phyloP scores from a whole-genome alignment of 2,113 vertebrate species.

The Antechinus stuartii region DNA sequence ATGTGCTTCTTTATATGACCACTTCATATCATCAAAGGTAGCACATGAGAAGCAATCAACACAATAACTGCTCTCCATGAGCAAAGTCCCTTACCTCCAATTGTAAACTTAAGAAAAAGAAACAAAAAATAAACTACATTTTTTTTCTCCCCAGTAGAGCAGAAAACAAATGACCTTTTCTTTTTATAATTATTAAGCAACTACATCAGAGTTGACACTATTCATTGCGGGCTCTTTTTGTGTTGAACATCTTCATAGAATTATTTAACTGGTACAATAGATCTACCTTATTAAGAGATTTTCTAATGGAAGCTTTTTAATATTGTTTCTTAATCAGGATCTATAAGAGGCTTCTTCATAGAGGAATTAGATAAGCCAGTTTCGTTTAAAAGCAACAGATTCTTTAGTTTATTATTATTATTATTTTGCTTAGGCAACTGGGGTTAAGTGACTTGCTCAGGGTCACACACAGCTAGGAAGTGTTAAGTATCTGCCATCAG shows the following conservation, averaged over 20 bases:
- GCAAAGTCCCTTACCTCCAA: slow-evolving; percentile 17
- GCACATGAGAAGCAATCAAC: slow-evolving; percentile 15
- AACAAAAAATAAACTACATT: slow-evolving; percentile 12
- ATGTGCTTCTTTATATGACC: background rate
- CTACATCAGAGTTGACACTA: background rate
- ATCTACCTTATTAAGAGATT: slow-evolving; percentile 1
- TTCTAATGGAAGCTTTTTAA: background rate
- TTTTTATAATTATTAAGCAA: background rate
- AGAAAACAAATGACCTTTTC: slow-evolving; percentile 28
- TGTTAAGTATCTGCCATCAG: too few relatives aligned
- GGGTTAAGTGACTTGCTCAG: too few relatives aligned
- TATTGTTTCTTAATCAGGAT: background rate
- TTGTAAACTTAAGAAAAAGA: slow-evolving; percentile 52
- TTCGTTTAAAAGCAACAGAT: background rate
- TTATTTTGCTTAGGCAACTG: too few relatives aligned
- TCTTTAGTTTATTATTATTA: too few relatives aligned
- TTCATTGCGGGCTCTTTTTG: background rate
- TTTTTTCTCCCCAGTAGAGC: background rate
- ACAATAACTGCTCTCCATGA: slow-evolving; percentile 10
- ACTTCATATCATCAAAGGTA: slow-evolving; percentile 45
- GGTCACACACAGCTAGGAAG: too few relatives aligned
- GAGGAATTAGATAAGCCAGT: background rate
- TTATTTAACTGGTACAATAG: slow-evolving; percentile 8
- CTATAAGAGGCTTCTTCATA: background rate
- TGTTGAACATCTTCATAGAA: background rate